Evolutionary conservation across 2,888 invertebrate genomes (phyloP).

Genomic region (Chalcosyrphus nemorum): DNA sequence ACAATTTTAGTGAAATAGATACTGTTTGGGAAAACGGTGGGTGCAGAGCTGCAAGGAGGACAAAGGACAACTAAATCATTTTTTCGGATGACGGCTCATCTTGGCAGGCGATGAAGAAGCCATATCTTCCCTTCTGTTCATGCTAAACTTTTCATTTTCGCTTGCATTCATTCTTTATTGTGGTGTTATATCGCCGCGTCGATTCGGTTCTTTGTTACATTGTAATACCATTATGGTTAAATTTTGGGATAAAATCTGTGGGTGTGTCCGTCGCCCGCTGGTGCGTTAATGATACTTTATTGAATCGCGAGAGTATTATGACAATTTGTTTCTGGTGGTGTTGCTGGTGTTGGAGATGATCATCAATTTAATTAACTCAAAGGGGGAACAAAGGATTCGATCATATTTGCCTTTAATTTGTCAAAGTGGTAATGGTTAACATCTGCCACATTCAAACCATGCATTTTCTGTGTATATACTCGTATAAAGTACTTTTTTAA

Average conservation of each 20-base stretch:
- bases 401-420: slow-evolving; percentile 44
- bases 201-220: slow-evolving; percentile 60
- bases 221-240: slow-evolving; percentile 75
- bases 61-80: slow-evolving; percentile 70
- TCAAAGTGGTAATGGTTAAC: slow-evolving; percentile 26
- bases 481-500: too few species aligned
- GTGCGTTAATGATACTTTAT: slow-evolving; percentile 70
- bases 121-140: slow-evolving; percentile 28
- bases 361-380: slow-evolving; percentile 66
- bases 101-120: slow-evolving; percentile 37
- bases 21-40: slow-evolving; percentile 38
- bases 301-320: slow-evolving; percentile 62
- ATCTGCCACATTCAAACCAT: slow-evolving; percentile 28
- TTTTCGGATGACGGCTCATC: slow-evolving; percentile 68
- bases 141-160: slow-evolving; percentile 36
- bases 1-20: slow-evolving; percentile 68
- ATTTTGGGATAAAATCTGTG: slow-evolving; percentile 74
- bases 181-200: slow-evolving; percentile 42
- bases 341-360: slow-evolving; percentile 27
- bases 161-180: slow-evolving; percentile 26
- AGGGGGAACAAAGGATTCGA: slow-evolving; percentile 21
- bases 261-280: slow-evolving; percentile 67
- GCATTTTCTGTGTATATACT: too few species aligned
- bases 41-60: slow-evolving; percentile 42
- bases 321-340: slow-evolving; percentile 64